These are phyloP conservation scores for Diadophis punctatus DNA, from an alignment of 2,113 vertebrate species.

Conservation along the genomic window DNA sequence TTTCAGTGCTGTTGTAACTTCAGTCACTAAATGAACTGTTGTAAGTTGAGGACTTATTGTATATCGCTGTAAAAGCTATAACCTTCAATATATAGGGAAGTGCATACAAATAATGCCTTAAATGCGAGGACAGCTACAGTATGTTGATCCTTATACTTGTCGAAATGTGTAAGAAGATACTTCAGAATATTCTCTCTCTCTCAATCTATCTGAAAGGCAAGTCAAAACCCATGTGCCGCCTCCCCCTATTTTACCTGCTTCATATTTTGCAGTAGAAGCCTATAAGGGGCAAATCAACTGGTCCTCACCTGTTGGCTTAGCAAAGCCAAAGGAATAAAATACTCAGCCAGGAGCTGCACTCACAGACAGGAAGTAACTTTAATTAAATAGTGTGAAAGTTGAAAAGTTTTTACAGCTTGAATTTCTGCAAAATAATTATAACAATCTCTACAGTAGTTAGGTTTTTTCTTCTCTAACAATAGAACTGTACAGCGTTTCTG, in stretches of 20 bases:
- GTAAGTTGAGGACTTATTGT: no score
- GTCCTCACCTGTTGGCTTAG: conserved; percentile 16
- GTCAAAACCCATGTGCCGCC: not conserved
- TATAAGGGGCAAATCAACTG: not conserved
- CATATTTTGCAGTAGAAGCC: conserved; percentile 20
- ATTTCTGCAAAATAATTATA: conserved; percentile 97
- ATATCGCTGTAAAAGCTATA: not conserved
- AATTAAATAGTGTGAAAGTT: conserved; percentile 99
- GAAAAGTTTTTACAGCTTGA: conserved; percentile 99
- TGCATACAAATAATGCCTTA: not conserved
- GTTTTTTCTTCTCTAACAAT: conserved; percentile 82
- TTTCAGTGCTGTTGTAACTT: no score
- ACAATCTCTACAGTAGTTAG: conserved; percentile 99
- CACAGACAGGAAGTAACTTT: conserved; percentile 99
- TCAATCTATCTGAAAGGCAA: not conserved
- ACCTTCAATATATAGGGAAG: not conserved
- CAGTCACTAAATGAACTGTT: no score
- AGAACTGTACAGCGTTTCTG: conserved; percentile 98
- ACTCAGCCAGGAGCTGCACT: conserved; percentile 69
- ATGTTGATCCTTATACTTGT: not conserved
- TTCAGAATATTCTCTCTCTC: not conserved
- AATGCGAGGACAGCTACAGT: not conserved
- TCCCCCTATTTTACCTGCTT: conserved; percentile 7
- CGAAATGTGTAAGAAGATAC: not conserved
- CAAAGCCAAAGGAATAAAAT: conserved; percentile 68